These are phyloP conservation scores for Plecturocebus donacophilus DNA, from an alignment of 2,113 vertebrate genomes.

Conservation along the genomic window DNA sequence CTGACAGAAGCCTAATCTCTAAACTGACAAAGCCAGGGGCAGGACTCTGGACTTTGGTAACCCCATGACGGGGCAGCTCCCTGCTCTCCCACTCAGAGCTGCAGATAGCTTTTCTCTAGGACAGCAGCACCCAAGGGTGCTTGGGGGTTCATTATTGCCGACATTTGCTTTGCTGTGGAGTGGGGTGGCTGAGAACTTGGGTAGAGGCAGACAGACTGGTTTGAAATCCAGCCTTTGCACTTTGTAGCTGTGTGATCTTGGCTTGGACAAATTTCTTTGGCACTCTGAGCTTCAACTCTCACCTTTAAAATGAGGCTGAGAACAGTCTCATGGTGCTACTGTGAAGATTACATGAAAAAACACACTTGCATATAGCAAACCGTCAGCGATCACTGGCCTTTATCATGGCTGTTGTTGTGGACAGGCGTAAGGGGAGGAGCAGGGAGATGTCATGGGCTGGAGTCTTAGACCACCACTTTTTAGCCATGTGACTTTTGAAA, in stretches of 20 bases:
- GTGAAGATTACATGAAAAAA: background rate
- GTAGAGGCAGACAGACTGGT: background rate
- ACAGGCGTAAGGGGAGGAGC: background rate
- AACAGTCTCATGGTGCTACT: background rate
- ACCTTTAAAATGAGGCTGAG: background rate
- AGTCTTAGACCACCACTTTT: background rate
- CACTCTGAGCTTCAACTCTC: background rate
- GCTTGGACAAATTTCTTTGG: background rate
- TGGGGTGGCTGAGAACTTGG: background rate
- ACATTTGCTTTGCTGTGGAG: background rate
- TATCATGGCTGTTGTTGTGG: background rate
- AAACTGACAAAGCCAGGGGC: background rate
- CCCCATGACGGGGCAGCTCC: background rate
- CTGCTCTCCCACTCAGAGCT: background rate
- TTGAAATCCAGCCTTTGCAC: background rate
- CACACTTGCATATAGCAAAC: background rate
- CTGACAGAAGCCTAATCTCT: conserved; percentile 27
- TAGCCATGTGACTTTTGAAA: background rate
- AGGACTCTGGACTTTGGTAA: conserved; percentile 38
- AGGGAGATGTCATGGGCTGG: background rate
- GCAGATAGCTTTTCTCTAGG: background rate
- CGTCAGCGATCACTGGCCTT: background rate
- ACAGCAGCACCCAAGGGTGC: background rate
- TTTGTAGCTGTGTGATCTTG: background rate
- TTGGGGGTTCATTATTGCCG: background rate